Conservation (phyloP, 2,797 vertebrate genomes). For the Sebastes hubbsi region DNA sequence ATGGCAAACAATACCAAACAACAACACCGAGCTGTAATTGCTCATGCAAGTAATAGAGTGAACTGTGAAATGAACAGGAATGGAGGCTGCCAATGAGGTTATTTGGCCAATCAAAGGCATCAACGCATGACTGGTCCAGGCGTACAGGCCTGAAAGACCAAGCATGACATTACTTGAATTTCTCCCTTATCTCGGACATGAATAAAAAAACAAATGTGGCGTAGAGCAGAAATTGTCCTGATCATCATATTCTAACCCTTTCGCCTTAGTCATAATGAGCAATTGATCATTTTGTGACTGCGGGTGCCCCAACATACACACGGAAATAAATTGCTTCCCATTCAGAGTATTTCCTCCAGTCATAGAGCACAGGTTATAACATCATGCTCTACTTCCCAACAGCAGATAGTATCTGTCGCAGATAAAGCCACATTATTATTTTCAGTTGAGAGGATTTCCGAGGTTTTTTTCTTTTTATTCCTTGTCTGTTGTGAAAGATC, state of each 20-base stretch:
- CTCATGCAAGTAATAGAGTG: slow-evolving; percentile 68
- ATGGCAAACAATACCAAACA: slow-evolving; percentile 41
- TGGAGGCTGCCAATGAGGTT: slow-evolving; percentile 66
- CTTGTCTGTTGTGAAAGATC: slow-evolving; percentile 44
- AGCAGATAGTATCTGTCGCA: slow-evolving; percentile 67
- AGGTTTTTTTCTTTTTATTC: slow-evolving; percentile 4
- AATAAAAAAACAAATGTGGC: slow-evolving; percentile 36
- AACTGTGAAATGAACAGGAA: slow-evolving; percentile 68
- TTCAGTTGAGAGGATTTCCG: slow-evolving; percentile 56
- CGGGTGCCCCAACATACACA: slow-evolving; percentile 40
- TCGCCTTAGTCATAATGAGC: slow-evolving; percentile 66
- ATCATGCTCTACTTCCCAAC: slow-evolving; percentile 67
- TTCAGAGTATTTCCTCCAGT: slow-evolving; percentile 64
- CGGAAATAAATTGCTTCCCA: slow-evolving; percentile 63
- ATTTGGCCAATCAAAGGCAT: slow-evolving; percentile 66
- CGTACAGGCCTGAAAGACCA: slow-evolving; percentile 53
- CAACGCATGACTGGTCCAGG: slow-evolving; percentile 55
- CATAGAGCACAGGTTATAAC: slow-evolving; percentile 66
- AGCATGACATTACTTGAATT: slow-evolving; percentile 56
- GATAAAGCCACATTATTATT: slow-evolving; percentile 68
- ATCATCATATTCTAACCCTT: slow-evolving; percentile 64
- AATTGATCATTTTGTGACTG: slow-evolving; percentile 71
- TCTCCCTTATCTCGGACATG: slow-evolving; percentile 36
- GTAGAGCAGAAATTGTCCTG: slow-evolving; percentile 45
- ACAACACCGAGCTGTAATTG: slow-evolving; percentile 53